Evolutionary conservation across 2,113 vertebrate genomes (phyloP).

Genomic region (Gnathonemus echidnorhynchus): DNA sequence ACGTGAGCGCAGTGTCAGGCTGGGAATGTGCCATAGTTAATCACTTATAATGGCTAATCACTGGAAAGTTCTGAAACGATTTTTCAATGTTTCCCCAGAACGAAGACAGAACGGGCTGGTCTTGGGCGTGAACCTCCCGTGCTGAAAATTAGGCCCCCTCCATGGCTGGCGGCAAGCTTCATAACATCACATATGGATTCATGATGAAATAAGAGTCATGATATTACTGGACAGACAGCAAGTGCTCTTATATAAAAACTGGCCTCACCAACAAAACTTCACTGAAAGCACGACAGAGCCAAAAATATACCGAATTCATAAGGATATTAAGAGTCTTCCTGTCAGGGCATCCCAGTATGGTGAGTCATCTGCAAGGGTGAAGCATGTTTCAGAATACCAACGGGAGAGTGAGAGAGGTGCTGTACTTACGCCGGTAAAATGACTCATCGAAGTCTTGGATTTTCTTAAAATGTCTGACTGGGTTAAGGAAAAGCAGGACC

Average conservation of each 20-base stretch:
- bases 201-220: background rate
- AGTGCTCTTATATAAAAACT: background rate
- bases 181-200: background rate
- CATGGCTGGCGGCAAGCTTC: background rate
- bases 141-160: too few species aligned
- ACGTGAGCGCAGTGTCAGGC: too few species aligned
- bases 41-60: background rate
- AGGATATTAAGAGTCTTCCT: background rate
- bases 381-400: background rate
- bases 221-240: background rate
- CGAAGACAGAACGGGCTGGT: background rate
- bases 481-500: constrained; percentile 50
- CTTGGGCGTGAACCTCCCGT: too few species aligned
- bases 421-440: constrained; percentile 84
- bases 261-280: background rate
- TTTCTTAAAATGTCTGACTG: constrained; percentile 84
- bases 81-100: background rate
- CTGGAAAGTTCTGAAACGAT: background rate
- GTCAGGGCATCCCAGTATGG: background rate
- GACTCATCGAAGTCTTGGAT: constrained; percentile 92
- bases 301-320: background rate
- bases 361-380: background rate
- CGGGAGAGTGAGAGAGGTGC: background rate
- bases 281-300: background rate
- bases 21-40: background rate